Evolutionary conservation across 2,113 vertebrate genomes (phyloP).

Genomic region (Pachypanchax playfairii): DNA sequence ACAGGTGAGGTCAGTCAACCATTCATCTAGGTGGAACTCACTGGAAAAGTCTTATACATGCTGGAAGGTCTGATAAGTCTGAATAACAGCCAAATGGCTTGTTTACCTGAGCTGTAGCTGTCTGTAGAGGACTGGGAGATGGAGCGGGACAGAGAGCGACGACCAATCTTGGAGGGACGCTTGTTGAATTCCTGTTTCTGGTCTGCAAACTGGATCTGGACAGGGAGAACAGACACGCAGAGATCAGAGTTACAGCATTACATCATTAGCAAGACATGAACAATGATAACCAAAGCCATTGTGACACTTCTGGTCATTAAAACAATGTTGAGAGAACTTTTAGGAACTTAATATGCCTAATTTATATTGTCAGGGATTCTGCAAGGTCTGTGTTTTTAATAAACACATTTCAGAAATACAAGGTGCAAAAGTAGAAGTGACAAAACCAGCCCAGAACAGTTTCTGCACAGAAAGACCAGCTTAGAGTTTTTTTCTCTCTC

Average conservation of each 20-base stretch:
- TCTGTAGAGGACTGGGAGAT: slow-evolving; percentile 99
- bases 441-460: not conserved
- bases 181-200: slow-evolving; percentile 99
- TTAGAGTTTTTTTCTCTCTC: slow-evolving; percentile 16
- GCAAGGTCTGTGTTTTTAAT: not conserved
- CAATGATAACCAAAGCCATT: not conserved
- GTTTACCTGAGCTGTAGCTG: slow-evolving; percentile 96
- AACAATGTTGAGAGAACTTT: no score
- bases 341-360: not conserved
- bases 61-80: slow-evolving; percentile 13
- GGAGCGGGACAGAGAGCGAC: slow-evolving; percentile 95
- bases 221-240: not conserved
- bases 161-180: slow-evolving; percentile 95
- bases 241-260: slow-evolving; percentile 10
- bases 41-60: not conserved
- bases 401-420: not conserved
- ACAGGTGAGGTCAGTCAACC: slow-evolving; percentile 6
- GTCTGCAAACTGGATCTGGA: slow-evolving; percentile 97
- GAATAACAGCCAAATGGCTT: not conserved
- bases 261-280: no score
- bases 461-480: not conserved
- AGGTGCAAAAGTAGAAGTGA: not conserved
- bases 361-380: not conserved
- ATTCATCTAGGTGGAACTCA: slow-evolving; percentile 12
- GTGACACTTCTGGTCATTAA: not conserved